Base-by-base conservation (phyloP, 2,888 invertebrate species). In the Ophion ventricosus region DNA sequence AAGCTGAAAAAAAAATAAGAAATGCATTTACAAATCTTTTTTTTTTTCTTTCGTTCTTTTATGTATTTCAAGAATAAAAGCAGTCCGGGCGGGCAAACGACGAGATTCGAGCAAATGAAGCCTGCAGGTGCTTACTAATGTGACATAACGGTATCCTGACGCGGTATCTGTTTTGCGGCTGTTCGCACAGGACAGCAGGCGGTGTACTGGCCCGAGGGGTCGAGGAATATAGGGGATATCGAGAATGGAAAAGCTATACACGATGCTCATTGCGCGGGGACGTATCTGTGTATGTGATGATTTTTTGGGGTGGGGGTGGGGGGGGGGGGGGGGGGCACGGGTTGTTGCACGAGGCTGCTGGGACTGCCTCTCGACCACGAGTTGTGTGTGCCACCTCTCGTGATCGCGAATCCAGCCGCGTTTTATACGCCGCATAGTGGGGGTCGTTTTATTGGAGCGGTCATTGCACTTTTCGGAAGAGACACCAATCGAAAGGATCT, bases 111-210 rank as follows among this genome's bases (percentile, higher is more conserved):
- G 76, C 82, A 77, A 85, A 85, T 87, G 89, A 88, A 88, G 88
- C 88, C 88, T 90, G 90, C 91, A 92, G 91, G 92, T 91, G 92
- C 90, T 90, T 92, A 91, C 90, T 90, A 91, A 92, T 92, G 92
- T 93, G 93, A 93, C 92, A 92, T 93, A 93, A 93, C 93, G 93
- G 93, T 91, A 93, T 91, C 89, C 87, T 83, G 87, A 88, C 90
- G 90, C 89, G 89, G 89, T 90, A 87, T 88, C 87, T 87, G 88
- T 90, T 88, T 84, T 87, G 90, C 87, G 89, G 89, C 69, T 59
- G 67, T 57, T 57, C 57, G 57, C 26, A 66, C 49, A 75, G 77
- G 59, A 57, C 80, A 76, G 77, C 49, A 67, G 76, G 83, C 69
- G 64, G 69, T 63, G 66, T 67, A 61, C 74, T 59, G 59, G 67